Conservation (phyloP, 2,113 vertebrate species). For the Maylandia zebra region DNA sequence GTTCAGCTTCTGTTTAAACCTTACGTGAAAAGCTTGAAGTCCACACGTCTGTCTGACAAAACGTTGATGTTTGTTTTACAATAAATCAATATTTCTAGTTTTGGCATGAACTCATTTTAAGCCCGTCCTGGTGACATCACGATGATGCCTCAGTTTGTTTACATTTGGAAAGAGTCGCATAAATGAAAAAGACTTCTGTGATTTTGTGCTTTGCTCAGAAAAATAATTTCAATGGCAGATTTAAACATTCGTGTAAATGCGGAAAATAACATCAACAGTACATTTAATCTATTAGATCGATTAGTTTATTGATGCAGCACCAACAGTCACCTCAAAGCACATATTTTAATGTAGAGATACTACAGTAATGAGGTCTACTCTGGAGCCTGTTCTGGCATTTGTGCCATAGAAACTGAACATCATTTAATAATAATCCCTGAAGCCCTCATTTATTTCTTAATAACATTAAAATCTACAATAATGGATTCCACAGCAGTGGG, state of each 20-base stretch:
- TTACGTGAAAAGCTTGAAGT: neutral
- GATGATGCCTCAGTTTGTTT: neutral
- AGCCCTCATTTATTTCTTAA: neutral
- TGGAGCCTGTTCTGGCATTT: accelerated
- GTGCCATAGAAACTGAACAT: neutral
- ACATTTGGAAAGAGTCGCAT: accelerated
- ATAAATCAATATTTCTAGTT: neutral
- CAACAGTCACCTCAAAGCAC: neutral
- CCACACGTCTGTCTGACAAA: neutral
- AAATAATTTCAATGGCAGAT: neutral
- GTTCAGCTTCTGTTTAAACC: neutral
- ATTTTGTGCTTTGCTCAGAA: accelerated
- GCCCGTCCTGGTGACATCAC: accelerated
- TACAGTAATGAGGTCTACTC: neutral
- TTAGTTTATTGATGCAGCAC: accelerated
- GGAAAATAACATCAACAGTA: neutral
- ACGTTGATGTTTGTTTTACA: neutral
- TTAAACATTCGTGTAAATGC: accelerated
- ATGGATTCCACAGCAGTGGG: neutral
- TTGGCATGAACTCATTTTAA: neutral
- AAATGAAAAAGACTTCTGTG: neutral
- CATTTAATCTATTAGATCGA: neutral
- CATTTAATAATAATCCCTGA: neutral
- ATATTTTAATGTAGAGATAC: neutral
- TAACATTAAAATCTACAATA: neutral